Percentiles rank a stretch among this genome's conserved stretches.
Evolutionary conservation across 2,888 invertebrate genomes (phyloP).

Genomic region (Lingula anatina): DNA sequence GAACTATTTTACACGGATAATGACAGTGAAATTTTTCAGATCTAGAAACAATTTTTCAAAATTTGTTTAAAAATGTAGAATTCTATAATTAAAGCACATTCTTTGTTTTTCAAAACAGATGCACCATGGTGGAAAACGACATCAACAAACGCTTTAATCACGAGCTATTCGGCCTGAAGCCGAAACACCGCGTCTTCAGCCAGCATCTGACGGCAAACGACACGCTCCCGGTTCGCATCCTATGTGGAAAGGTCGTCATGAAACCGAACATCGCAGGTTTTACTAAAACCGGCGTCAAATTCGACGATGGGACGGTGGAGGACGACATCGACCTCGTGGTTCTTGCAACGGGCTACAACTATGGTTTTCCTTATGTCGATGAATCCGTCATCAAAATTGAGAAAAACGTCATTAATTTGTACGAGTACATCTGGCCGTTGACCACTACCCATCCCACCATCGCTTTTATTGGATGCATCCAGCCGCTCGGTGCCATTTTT

Average conservation of each 20-base stretch:
- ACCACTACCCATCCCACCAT: conserved; percentile 42
- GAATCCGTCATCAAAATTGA: conserved; percentile 29
- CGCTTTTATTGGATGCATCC: conserved; percentile 52
- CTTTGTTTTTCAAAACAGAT: too few relatives aligned
- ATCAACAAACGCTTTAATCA: conserved; percentile 48
- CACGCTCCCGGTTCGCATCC: conserved; percentile 49
- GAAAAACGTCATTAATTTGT: conserved; percentile 43
- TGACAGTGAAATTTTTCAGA: too few relatives aligned
- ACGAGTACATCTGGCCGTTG: conserved; percentile 51
- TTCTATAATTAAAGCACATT: too few relatives aligned
- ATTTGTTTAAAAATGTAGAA: too few relatives aligned
- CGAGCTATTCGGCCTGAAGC: conserved; percentile 48
- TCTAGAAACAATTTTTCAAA: too few relatives aligned
- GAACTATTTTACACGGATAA: too few relatives aligned
- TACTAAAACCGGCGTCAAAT: conserved; percentile 34
- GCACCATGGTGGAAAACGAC: conserved; percentile 9
- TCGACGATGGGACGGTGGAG: conserved; percentile 37
- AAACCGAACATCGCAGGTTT: conserved; percentile 35
- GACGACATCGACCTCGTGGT: conserved; percentile 46
- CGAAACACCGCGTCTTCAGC: conserved; percentile 32
- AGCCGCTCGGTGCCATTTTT: conserved; percentile 54
- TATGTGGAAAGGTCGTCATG: conserved; percentile 44
- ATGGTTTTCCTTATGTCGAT: conserved; percentile 52
- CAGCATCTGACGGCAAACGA: conserved; percentile 52
- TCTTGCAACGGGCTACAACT: conserved; percentile 49